phyloP scores from a whole-genome alignment of 2,888 invertebrate species.

The Taphrorychus bicolor region DNA sequence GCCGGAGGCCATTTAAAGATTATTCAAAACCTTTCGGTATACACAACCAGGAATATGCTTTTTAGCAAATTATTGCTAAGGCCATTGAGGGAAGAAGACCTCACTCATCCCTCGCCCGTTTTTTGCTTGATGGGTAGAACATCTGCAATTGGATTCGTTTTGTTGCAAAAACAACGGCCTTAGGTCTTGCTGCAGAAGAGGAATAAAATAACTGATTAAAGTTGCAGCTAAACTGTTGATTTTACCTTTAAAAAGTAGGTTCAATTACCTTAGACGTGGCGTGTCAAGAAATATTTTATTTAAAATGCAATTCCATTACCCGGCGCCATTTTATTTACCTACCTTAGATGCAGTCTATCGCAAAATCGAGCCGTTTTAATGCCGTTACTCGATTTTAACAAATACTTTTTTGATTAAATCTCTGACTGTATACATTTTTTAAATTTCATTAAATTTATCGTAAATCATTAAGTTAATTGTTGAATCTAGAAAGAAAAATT shows the following conservation, averaged over 20 bases:
- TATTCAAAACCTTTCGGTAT: constrained; percentile 1
- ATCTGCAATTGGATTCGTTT: too few relatives aligned
- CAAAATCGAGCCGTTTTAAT: constrained; percentile 24
- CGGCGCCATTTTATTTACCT: constrained; percentile 22
- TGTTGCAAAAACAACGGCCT: too few relatives aligned
- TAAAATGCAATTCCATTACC: constrained; percentile 33
- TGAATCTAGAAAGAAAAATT: too few relatives aligned
- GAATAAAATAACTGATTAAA: too few relatives aligned
- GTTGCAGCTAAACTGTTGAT: not conserved
- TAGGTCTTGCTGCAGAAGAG: too few relatives aligned
- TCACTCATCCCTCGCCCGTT: too few relatives aligned
- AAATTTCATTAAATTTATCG: too few relatives aligned
- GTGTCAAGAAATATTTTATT: constrained; percentile 29
- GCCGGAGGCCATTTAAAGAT: constrained; percentile 6
- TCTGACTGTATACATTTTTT: too few relatives aligned
- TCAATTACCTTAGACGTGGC: constrained; percentile 24
- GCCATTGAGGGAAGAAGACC: too few relatives aligned
- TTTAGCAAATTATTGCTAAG: not conserved
- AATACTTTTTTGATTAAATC: constrained; percentile 4
- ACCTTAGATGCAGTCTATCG: constrained; percentile 21
- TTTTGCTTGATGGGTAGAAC: too few relatives aligned
- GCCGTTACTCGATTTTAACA: constrained; percentile 14
- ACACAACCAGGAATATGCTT: not conserved
- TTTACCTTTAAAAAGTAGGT: not conserved
- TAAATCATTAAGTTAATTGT: too few relatives aligned